Conservation (phyloP, 1,140 invertebrate species). For the Theocolax elegans region DNA sequence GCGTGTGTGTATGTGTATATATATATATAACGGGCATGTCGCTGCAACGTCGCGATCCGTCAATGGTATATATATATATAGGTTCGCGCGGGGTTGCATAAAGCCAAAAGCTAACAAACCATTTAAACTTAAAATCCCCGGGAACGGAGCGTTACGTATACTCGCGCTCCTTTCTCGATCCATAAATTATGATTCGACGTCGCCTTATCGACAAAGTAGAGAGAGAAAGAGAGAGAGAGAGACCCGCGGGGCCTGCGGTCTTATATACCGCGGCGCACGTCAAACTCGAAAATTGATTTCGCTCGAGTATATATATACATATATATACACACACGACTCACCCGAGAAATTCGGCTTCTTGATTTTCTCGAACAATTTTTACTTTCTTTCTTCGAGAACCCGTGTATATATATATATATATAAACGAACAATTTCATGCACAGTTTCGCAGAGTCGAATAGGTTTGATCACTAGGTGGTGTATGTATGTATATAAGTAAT, state of each 20-base stretch:
- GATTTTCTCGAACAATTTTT: no score
- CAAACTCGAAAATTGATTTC: conserved; percentile 34
- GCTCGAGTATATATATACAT: no score
- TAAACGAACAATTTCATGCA: no score
- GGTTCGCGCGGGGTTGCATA: not conserved
- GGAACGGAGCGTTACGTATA: not conserved
- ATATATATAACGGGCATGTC: not conserved
- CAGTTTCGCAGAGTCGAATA: no score
- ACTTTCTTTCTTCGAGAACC: no score
- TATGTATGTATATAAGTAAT: no score
- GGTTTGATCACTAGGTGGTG: no score
- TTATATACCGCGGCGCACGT: not conserved
- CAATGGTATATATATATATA: no score
- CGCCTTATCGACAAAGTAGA: conserved; percentile 16
- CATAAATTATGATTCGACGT: conserved; percentile 43
- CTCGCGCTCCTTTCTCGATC: conserved; percentile 28
- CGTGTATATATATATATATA: no score
- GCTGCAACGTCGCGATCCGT: not conserved
- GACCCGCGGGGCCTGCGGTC: conserved; percentile 6
- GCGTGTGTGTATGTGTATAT: no score
- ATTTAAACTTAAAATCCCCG: conserved; percentile 32
- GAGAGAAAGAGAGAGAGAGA: not conserved
- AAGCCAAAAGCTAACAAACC: conserved; percentile 25
- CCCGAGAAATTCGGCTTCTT: no score
- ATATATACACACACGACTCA: no score